Evolutionary conservation across 2,888 invertebrate species (phyloP).

Genomic region (Horisme vitalbata): DNA sequence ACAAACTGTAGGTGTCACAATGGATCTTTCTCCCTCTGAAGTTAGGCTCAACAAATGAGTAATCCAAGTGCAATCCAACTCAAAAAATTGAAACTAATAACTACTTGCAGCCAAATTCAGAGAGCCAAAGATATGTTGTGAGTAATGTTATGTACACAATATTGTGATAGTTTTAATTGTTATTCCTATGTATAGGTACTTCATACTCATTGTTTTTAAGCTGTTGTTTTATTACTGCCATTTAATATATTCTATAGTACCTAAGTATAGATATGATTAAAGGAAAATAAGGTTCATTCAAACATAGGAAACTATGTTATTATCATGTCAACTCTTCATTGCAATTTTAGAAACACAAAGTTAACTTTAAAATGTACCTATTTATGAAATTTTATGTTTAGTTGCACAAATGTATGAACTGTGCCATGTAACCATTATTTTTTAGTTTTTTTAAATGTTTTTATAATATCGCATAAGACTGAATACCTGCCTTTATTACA

Average conservation of each 20-base stretch:
- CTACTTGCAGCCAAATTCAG: too few species aligned
- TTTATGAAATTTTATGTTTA: slow-evolving; percentile 14
- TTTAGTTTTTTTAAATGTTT: slow-evolving; percentile 2
- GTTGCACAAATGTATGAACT: slow-evolving; percentile 16
- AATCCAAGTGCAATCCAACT: too few species aligned
- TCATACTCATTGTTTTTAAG: slow-evolving; percentile 7
- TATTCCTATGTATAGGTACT: neutral
- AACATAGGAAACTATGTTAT: neutral
- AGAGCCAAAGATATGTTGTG: too few species aligned
- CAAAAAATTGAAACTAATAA: too few species aligned
- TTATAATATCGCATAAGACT: slow-evolving; percentile 27
- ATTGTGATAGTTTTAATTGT: neutral
- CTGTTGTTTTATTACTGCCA: slow-evolving; percentile 4
- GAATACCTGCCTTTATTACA: slow-evolving; percentile 25
- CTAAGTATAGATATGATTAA: neutral
- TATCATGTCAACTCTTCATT: neutral
- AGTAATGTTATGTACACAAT: too few species aligned
- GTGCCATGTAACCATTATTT: slow-evolving; percentile 24
- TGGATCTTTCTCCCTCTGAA: too few species aligned
- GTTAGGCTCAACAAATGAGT: too few species aligned
- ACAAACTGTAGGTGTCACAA: slow-evolving; percentile 31
- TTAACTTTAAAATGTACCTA: neutral
- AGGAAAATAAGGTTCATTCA: too few species aligned
- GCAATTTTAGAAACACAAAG: neutral
- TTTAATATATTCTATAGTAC: slow-evolving; percentile 1